Evolutionary conservation across 2,888 invertebrate genomes (phyloP).

Genomic region (Mythimna pallens): DNA sequence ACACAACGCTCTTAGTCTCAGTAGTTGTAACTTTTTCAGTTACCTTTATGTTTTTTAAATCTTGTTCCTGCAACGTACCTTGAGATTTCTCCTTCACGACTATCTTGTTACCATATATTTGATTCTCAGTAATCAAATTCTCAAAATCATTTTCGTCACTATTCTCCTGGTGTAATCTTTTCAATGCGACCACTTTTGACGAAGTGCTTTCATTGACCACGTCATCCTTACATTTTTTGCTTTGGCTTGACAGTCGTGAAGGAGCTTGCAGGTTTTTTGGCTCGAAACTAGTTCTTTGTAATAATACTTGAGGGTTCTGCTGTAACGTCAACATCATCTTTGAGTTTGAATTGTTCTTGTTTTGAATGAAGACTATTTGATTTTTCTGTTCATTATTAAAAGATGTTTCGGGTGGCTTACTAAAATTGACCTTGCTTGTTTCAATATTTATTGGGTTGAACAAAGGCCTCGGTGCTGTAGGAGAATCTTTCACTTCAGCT

Average conservation of each 20-base stretch:
- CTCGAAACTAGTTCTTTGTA: slow-evolving; percentile 83
- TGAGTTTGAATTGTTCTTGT: slow-evolving; percentile 78
- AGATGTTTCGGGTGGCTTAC: slow-evolving; percentile 77
- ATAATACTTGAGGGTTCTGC: slow-evolving; percentile 82
- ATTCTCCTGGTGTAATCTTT: slow-evolving; percentile 87
- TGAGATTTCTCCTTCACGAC: slow-evolving; percentile 90
- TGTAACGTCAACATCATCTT: slow-evolving; percentile 86
- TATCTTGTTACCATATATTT: slow-evolving; percentile 90
- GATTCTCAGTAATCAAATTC: slow-evolving; percentile 89
- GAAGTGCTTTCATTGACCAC: slow-evolving; percentile 76
- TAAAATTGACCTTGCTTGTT: slow-evolving; percentile 74
- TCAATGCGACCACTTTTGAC: slow-evolving; percentile 87
- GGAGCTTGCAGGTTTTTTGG: slow-evolving; percentile 88
- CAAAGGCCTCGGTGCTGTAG: slow-evolving; percentile 67
- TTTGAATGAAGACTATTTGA: slow-evolving; percentile 84
- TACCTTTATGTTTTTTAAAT: slow-evolving; percentile 77
- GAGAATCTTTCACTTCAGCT: slow-evolving; percentile 70
- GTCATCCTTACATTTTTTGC: slow-evolving; percentile 85
- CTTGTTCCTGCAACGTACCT: slow-evolving; percentile 83
- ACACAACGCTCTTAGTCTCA: slow-evolving; percentile 81
- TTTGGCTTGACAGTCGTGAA: slow-evolving; percentile 86
- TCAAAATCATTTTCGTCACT: slow-evolving; percentile 90
- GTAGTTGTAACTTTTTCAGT: slow-evolving; percentile 72
- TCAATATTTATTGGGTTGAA: slow-evolving; percentile 80
- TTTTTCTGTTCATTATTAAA: slow-evolving; percentile 80